Conservation (phyloP, 2,797 vertebrate genomes). For the Erethizon dorsatum region DNA sequence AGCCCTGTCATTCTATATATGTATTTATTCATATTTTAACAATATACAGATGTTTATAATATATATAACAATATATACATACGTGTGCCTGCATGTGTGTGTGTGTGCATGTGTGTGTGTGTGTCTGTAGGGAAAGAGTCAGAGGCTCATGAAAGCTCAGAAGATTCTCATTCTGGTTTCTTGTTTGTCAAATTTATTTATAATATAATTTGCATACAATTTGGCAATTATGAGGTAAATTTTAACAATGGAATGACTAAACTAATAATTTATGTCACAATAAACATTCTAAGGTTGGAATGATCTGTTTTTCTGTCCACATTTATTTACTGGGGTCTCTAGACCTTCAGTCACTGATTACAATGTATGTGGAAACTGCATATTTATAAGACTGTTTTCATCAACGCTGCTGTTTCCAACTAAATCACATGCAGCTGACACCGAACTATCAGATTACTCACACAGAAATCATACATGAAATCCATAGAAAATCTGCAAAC, state of each 20-base stretch:
- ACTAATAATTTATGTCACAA: neutral
- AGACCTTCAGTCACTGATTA: neutral
- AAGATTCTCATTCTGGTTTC: constrained; percentile 30
- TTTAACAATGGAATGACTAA: neutral
- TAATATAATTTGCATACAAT: neutral
- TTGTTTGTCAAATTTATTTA: neutral
- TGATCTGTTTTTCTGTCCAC: neutral
- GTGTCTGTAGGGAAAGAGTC: neutral
- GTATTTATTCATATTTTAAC: neutral
- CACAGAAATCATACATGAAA: neutral
- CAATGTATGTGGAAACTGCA: neutral
- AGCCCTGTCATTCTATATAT: neutral
- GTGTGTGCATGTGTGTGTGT: too few species aligned
- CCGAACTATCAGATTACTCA: neutral
- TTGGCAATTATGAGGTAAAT: neutral
- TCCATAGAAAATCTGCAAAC: constrained; percentile 23
- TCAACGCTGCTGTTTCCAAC: neutral
- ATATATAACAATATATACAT: neutral
- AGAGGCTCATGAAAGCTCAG: neutral
- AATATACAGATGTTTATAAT: neutral
- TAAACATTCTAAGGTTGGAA: neutral
- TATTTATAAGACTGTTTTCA: neutral
- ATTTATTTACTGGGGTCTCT: neutral
- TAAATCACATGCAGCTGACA: neutral
- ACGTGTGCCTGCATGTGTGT: neutral